Evolutionary conservation across 2,797 vertebrate species (phyloP), one percentile per base, ranked within the genome.

Genomic region (Tenualosa ilisha): DNA sequence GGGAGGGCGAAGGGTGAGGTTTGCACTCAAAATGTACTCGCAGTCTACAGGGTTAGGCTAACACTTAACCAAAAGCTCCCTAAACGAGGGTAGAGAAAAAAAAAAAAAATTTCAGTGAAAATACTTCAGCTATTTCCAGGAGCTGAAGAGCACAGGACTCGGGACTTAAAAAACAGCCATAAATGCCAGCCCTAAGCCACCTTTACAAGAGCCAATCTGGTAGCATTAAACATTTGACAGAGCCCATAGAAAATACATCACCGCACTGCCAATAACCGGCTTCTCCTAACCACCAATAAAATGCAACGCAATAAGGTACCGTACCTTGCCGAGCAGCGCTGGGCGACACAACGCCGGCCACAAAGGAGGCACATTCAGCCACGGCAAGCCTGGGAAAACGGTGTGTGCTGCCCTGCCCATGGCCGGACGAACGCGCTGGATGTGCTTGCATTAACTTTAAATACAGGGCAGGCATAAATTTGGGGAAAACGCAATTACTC

Each of bases 381-480:
- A 22, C 17, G 37, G 50, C 50, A 68, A 82, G 49, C 43, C 68
- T 79, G 83, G 56, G 56, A 49, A 56, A 72, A 20, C 81, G 59
- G 83, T 15, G 65, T 37, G 11, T n/a, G 49, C 81, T 49, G 72
- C 53, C n/a, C 49, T 56, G 43, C 51, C n/a, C 81, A 46, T 65
- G 82, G 37, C 87, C 89, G 85, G 87, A 61, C 17, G 88, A 84
- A 87, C 86, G 2, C 20, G 72, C 26, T 79, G 37, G 72, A 79
- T 79, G 72, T 79, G 72, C 72, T 89, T 88, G 83, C 82, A 88
- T 90, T 88, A 89, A 89, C 90, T 91, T 89, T 89, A 91, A 93
- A 92, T 89, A 89, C 81, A 91, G 86, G 85, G 86, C 87, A 82
- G 87, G 86, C 88, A 90, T 93, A 92, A 88, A 92, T 93, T 91